These are phyloP conservation scores for Conomelus anceps DNA, from an alignment of 2,888 invertebrate genomes.

Conservation along the genomic window DNA sequence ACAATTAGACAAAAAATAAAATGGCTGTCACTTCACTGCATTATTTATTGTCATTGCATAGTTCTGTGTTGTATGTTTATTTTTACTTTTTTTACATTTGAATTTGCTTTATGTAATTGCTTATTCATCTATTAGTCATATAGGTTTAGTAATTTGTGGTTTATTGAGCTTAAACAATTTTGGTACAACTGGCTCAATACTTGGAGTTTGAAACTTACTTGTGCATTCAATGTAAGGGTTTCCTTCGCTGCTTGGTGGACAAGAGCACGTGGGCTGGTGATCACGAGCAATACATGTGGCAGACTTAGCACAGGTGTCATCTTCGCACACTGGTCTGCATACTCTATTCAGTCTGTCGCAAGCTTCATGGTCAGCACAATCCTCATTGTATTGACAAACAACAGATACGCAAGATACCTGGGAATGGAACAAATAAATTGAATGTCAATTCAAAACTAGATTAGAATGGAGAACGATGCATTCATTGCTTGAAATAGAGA, in stretches of 20 bases:
- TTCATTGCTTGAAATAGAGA: too few species aligned
- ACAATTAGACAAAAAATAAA: too few species aligned
- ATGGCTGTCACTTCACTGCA: too few species aligned
- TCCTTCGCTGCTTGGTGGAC: constrained; percentile 66
- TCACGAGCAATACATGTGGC: constrained; percentile 67
- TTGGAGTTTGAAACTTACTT: constrained; percentile 42
- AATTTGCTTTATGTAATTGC: too few species aligned
- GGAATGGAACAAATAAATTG: neutral
- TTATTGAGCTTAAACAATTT: too few species aligned
- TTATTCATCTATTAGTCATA: too few species aligned
- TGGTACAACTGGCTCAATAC: neutral
- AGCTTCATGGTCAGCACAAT: constrained; percentile 76
- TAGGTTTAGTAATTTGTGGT: too few species aligned
- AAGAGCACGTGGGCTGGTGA: constrained; percentile 72
- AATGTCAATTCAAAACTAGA: too few species aligned
- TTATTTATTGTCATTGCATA: too few species aligned
- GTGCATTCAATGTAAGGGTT: constrained; percentile 69
- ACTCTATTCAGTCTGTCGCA: constrained; percentile 77
- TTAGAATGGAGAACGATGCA: too few species aligned
- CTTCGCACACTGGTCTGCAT: constrained; percentile 74
- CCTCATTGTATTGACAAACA: constrained; percentile 81
- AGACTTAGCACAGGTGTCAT: constrained; percentile 69
- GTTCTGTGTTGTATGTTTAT: too few species aligned
- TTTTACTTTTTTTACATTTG: too few species aligned
- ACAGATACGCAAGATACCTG: constrained; percentile 69